phyloP scores from a whole-genome alignment of 2,888 invertebrate genomes.

The Tenodera sinensis region DNA sequence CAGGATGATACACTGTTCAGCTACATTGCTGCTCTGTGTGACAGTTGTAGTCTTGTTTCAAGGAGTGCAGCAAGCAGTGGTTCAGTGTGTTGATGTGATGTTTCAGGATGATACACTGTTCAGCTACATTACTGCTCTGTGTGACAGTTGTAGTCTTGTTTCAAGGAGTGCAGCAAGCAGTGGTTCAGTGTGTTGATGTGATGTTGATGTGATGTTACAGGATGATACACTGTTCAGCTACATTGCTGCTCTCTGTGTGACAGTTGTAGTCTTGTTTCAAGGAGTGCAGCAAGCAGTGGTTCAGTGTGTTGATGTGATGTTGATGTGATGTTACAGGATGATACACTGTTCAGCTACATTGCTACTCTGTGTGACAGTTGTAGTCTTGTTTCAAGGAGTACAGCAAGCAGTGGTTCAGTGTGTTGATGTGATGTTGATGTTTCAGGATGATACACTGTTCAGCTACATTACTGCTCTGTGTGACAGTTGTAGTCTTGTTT shows the following conservation, averaged over 20 bases:
- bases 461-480: not conserved
- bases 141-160: no score
- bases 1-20: not conserved
- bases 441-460: not conserved
- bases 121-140: no score
- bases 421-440: no score
- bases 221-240: not conserved
- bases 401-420: conserved; percentile 28
- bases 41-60: not conserved
- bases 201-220: no score
- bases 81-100: no score
- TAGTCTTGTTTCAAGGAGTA: not conserved
- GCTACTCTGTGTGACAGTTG: not conserved
- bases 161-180: no score
- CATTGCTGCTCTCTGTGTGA: not conserved
- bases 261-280: not conserved
- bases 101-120: no score
- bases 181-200: no score
- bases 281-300: conserved; percentile 22
- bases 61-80: conserved; percentile 20
- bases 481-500: not conserved
- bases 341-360: not conserved
- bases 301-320: no score
- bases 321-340: no score
- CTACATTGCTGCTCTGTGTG: not conserved